These are phyloP conservation scores for Ciconia stormi DNA, from an alignment of 2,113 vertebrate species.

Conservation along the genomic window DNA sequence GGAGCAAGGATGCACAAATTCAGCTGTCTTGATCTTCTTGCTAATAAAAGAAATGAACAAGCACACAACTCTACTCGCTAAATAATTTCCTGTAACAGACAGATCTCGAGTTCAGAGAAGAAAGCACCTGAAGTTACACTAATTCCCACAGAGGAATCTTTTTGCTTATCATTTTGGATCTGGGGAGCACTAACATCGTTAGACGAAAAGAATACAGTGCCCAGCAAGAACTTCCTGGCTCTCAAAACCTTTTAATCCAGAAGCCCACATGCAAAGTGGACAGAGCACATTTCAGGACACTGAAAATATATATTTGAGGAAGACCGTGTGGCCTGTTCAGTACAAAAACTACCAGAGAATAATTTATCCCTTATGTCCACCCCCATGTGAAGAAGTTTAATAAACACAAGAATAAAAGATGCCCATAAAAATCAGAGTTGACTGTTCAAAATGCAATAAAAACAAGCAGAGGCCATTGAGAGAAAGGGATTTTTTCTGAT, in stretches of 20 bases:
- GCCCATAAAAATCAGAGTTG: slow-evolving; percentile 59
- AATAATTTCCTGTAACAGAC: neutral
- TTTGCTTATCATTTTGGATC: neutral
- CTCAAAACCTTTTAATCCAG: neutral
- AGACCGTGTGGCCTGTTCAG: neutral
- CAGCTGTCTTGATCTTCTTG: neutral
- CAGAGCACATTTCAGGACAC: neutral
- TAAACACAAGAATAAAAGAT: slow-evolving; percentile 65
- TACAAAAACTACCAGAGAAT: slow-evolving; percentile 6
- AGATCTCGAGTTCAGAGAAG: neutral
- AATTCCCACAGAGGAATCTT: neutral
- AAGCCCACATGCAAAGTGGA: neutral
- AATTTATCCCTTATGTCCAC: slow-evolving; percentile 7
- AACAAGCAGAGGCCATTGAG: slow-evolving; percentile 16
- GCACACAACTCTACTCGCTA: neutral
- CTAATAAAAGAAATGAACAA: neutral
- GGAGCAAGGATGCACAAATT: neutral
- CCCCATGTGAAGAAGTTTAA: slow-evolving; percentile 44
- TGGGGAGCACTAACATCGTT: neutral
- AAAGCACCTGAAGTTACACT: neutral
- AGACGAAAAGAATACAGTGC: neutral
- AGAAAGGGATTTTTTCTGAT: slow-evolving; percentile 14
- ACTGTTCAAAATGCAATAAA: slow-evolving; percentile 61
- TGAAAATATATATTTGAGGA: neutral
- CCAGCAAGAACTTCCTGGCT: neutral